Evolutionary conservation across 2,113 vertebrate genomes (phyloP).

Genomic region (Petaurus breviceps): DNA sequence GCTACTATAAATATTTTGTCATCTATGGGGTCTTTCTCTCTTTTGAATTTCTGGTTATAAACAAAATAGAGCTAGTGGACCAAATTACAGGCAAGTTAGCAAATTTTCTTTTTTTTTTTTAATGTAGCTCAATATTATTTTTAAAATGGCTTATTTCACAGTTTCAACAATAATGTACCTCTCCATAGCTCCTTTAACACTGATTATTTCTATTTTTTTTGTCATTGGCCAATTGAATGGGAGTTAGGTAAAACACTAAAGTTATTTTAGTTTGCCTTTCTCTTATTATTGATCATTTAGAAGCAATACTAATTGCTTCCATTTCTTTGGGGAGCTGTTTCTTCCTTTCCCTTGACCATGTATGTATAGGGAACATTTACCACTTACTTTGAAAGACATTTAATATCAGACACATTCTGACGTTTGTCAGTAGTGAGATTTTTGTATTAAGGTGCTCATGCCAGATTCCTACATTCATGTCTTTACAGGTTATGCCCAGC

Average conservation of each 20-base stretch:
- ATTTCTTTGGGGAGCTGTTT: not conserved
- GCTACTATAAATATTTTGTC: not conserved
- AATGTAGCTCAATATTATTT: not conserved
- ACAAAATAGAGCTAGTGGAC: not conserved
- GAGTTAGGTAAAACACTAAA: not conserved
- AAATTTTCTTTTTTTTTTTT: not conserved
- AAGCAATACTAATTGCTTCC: not conserved
- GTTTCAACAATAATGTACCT: not conserved
- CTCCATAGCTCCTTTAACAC: not conserved
- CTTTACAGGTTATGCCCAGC: not conserved
- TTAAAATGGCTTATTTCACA: not conserved
- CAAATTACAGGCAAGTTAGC: not conserved
- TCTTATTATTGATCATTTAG: not conserved
- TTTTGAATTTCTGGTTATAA: not conserved
- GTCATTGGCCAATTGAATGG: not conserved
- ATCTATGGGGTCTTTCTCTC: not conserved
- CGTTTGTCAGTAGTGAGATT: conserved; percentile 10
- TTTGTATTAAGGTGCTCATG: not conserved
- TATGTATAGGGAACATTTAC: not conserved
- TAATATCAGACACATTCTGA: conserved; percentile 14
- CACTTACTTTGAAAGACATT: conserved; percentile 9
- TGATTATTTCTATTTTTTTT: not conserved
- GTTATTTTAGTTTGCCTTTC: not conserved
- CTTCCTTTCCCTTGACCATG: not conserved
- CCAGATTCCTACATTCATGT: conserved; percentile 23